Base-by-base conservation (phyloP, 2,797 vertebrate genomes). In the Gallinago stenura region DNA sequence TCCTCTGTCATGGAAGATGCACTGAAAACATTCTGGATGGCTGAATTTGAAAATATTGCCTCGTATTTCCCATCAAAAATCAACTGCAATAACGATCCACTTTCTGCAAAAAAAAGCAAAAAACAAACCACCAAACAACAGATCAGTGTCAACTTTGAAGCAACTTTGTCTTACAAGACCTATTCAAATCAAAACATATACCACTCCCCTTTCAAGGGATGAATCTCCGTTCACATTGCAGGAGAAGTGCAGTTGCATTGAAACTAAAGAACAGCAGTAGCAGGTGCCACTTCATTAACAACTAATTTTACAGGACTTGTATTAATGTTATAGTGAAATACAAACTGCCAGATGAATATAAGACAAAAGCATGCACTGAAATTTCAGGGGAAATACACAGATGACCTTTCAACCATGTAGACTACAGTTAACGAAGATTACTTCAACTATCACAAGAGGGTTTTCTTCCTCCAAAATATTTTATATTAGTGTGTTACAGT, bases 1-100 rank as follows among this genome's bases (percentile, higher is more conserved):
- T 99, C 98, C n/a, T 98, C 98, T 2, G 75, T 54, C 19, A 51
- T 39, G 71, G 71, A 94, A 39, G 98, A 97, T 9, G 96, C 97
- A 12, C 72, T 92, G 66, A 99, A 98, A 96, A 99, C 89, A 53
- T 97, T 97, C 64, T 90, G 96, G 85, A 98, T 97, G 51, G 91
- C 71, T 39, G 98, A 96, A 92, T 97, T 98, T 83, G 98, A 97
- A 92, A 99, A 97, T 53, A 99, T 96, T 1, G 97, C 97, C 82
- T 99, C 94, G 3, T 98, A 99, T 70, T 98, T 98, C 7, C 99
- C 99, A 65, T 98, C 97, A 90, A 99, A 96, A 73, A 99, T 91
- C 65, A 97, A 91, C 12, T 98, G 98, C 89, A 99, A 96, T 91
- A 99, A 96, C 12, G 97, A 92, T 62, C 97, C 97, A 31, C 97